Evolutionary conservation across 2,797 vertebrate species (phyloP).

Genomic region (Triplophysa bombifrons): DNA sequence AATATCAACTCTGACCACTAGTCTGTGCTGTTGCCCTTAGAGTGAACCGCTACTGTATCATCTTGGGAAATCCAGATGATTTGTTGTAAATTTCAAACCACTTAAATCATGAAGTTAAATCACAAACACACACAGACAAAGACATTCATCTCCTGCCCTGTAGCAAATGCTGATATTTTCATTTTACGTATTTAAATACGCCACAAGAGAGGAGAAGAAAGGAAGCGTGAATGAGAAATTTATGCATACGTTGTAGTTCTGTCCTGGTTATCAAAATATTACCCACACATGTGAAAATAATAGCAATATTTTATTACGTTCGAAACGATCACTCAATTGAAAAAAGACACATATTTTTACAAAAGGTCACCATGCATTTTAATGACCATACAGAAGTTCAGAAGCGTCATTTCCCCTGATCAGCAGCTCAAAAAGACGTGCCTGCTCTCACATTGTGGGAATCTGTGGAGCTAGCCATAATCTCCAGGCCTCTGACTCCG

Average conservation of each 20-base stretch:
- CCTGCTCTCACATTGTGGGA: slow-evolving; percentile 67
- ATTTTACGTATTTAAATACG: slow-evolving; percentile 30
- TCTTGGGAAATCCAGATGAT: background rate
- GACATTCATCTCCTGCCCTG: slow-evolving; percentile 28
- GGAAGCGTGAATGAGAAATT: slow-evolving; percentile 13
- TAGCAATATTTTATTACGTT: background rate
- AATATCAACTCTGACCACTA: slow-evolving; percentile 77
- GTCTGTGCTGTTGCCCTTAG: slow-evolving; percentile 86
- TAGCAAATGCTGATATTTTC: slow-evolving; percentile 37
- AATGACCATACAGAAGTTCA: slow-evolving; percentile 60
- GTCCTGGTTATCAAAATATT: slow-evolving; percentile 18
- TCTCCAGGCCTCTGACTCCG: slow-evolving; percentile 72
- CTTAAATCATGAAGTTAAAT: slow-evolving; percentile 37
- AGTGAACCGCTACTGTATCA: background rate
- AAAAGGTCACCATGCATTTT: background rate
- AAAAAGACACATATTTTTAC: slow-evolving; percentile 27
- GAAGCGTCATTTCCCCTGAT: slow-evolving; percentile 71
- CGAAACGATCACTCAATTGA: background rate
- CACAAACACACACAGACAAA: slow-evolving; percentile 14
- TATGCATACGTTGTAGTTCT: background rate
- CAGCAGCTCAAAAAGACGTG: slow-evolving; percentile 71
- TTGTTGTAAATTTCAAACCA: slow-evolving; percentile 11
- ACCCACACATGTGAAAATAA: slow-evolving; percentile 18
- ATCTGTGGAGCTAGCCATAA: slow-evolving; percentile 74
- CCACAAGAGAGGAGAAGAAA: slow-evolving; percentile 22